phyloP scores from a whole-genome alignment of 2,797 vertebrate genomes.

The Hydrophis major region DNA sequence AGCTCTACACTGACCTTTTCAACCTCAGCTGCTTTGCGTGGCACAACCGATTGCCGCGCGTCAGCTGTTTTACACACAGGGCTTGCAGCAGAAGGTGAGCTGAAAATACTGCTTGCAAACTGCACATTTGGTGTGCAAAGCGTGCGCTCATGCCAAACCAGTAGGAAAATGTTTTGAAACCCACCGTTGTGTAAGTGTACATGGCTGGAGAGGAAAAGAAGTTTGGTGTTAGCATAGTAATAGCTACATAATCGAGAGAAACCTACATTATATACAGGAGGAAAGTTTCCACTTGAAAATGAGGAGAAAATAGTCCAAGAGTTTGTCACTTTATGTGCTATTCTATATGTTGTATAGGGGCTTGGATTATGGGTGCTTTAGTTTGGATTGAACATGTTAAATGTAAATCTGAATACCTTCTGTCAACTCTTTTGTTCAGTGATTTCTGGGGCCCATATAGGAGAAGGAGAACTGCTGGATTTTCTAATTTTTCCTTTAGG shows the following conservation, averaged over 20 bases:
- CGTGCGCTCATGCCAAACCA: too few relatives aligned
- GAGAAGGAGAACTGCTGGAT: background rate
- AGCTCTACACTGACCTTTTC: too few relatives aligned
- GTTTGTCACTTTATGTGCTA: background rate
- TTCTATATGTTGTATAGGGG: background rate
- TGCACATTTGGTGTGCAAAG: too few relatives aligned
- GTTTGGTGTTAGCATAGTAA: background rate
- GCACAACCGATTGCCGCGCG: too few relatives aligned
- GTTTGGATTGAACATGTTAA: background rate
- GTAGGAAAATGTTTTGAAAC: too few relatives aligned
- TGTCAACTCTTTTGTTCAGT: background rate
- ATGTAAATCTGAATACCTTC: background rate
- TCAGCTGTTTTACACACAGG: too few relatives aligned
- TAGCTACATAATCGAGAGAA: background rate
- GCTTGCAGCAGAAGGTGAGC: too few relatives aligned
- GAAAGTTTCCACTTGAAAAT: background rate
- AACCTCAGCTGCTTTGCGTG: too few relatives aligned
- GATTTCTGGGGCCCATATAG: background rate
- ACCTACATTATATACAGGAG: background rate
- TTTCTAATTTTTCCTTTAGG: background rate
- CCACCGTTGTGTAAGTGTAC: background rate
- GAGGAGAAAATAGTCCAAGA: background rate
- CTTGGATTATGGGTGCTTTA: background rate
- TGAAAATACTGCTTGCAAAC: too few relatives aligned
- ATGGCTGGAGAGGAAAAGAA: background rate